Percentiles rank a stretch among this genome's conserved stretches.
Evolutionary conservation across 2,113 vertebrate species (phyloP).

Genomic region (Myxocyprinus asiaticus): DNA sequence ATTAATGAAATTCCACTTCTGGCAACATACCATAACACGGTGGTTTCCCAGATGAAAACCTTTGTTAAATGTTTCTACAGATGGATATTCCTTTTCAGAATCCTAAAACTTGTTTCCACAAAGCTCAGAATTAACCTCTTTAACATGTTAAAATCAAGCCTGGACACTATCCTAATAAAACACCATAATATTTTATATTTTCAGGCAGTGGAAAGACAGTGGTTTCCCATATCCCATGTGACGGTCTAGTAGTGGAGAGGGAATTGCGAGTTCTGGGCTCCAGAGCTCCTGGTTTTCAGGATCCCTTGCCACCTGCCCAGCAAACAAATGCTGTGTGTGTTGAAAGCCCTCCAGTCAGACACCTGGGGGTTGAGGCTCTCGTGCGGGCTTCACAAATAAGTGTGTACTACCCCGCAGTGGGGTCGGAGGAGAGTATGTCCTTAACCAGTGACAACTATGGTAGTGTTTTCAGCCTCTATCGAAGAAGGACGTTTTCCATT

Average conservation of each 20-base stretch:
- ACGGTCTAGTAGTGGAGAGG: slow-evolving; percentile 89
- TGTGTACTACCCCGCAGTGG: slow-evolving; percentile 91
- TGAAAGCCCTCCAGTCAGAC: slow-evolving; percentile 81
- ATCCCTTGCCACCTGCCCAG: slow-evolving; percentile 82
- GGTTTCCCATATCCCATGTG: slow-evolving; percentile 23
- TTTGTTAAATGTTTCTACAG: neutral
- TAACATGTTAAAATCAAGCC: neutral
- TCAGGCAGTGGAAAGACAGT: slow-evolving; percentile 29
- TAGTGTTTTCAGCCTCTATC: slow-evolving; percentile 97
- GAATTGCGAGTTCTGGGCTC: slow-evolving; percentile 75
- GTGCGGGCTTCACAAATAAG: slow-evolving; percentile 94
- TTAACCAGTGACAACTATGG: slow-evolving; percentile 96
- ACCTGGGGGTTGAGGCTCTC: slow-evolving; percentile 96
- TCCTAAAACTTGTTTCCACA: neutral
- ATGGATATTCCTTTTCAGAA: neutral
- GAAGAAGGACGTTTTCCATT: slow-evolving; percentile 95
- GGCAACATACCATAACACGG: too few species aligned
- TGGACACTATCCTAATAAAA: neutral
- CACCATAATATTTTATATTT: neutral
- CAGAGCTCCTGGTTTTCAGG: slow-evolving; percentile 76
- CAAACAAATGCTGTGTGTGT: slow-evolving; percentile 83
- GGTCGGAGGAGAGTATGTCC: slow-evolving; percentile 98
- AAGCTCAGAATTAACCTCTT: neutral
- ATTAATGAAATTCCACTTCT: neutral
- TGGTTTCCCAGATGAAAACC: too few species aligned